Evolutionary conservation across 2,797 vertebrate genomes (phyloP).

Genomic region (Columba guinea): DNA sequence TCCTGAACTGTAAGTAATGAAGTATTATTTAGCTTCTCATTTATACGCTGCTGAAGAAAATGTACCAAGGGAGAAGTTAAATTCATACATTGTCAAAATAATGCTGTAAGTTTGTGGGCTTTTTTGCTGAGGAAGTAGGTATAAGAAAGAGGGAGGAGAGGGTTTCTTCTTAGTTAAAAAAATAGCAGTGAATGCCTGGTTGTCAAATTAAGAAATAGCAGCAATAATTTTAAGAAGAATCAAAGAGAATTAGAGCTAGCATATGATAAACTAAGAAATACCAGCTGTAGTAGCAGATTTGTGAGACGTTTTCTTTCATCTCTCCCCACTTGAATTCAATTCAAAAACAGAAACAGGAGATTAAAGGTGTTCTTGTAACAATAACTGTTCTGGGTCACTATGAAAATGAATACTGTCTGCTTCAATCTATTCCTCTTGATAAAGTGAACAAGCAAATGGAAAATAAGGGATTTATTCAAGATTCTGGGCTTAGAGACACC

Average conservation of each 20-base stretch:
- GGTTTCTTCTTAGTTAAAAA: not conserved
- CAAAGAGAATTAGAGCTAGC: slow-evolving; percentile 25
- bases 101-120: not conserved
- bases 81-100: not conserved
- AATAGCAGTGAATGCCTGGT: not conserved
- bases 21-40: not conserved
- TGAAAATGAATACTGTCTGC: slow-evolving; percentile 54
- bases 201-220: slow-evolving; percentile 18
- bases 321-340: slow-evolving; percentile 49
- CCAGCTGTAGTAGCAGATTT: slow-evolving; percentile 45
- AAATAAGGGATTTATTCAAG: not conserved
- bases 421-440: slow-evolving; percentile 21
- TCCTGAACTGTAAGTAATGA: not conserved
- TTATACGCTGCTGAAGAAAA: not conserved
- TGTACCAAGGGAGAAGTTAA: not conserved
- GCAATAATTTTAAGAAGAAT: slow-evolving; percentile 31
- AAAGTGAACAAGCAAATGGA: not conserved
- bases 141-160: not conserved
- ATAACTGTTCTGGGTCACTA: slow-evolving; percentile 49
- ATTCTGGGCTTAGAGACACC: slow-evolving; percentile 15
- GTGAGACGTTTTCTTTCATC: slow-evolving; percentile 51
- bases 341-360: slow-evolving; percentile 54
- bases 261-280: slow-evolving; percentile 12
- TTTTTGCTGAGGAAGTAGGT: not conserved
- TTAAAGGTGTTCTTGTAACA: slow-evolving; percentile 57